Evolutionary conservation across 2,888 invertebrate genomes (phyloP), one percentile per base, ranked within the genome.

Genomic region (Craniophora ligustri): DNA sequence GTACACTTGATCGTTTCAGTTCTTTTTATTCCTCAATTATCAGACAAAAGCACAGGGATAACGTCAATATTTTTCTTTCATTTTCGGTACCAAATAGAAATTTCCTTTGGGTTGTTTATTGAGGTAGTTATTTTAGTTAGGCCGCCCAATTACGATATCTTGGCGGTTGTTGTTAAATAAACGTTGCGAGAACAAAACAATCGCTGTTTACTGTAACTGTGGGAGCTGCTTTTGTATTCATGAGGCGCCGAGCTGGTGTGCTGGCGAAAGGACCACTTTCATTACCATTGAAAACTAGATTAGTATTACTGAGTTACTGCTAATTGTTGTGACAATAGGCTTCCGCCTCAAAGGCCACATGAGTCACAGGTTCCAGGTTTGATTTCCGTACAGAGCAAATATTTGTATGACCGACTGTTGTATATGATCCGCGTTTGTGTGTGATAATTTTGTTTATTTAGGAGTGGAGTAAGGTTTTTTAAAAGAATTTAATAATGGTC

Each of bases 151-250:
- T 68, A 55, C 56, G 34, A 63, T 44, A 56, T 66, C 47, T 39
- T 63, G 57, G 41, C 41, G 40, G 23, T 26, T 44, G 46, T 63
- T 68, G 56, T 50, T 68, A 56, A 50, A 68, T 51, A 57, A 57
- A 63, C 34, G 47, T 31, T 46, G 55, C 50, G 32, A 34, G 30
- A 67, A 62, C 36, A 47, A 61, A 61, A 62, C 19, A 15, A 11
- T 40, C 15, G 16, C 28, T 54, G 38, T 64, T 67, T 49, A 48
- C 26, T 26, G 41, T 36, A n/a, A n/a, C n/a, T 58, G 39, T 40
- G 23, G n/a, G n/a, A n/a, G 45, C 46, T 44, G 31, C 42, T 67
- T 47, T 32, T 39, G 64, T 68, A 68, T 64, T 67, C 48, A 64
- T 54, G 62, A 67, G 62, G 5, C 31, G 21, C 38, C 32, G 31